These are phyloP conservation scores for Pomacea canaliculata DNA, from an alignment of 2,888 invertebrate species.

Conservation along the genomic window DNA sequence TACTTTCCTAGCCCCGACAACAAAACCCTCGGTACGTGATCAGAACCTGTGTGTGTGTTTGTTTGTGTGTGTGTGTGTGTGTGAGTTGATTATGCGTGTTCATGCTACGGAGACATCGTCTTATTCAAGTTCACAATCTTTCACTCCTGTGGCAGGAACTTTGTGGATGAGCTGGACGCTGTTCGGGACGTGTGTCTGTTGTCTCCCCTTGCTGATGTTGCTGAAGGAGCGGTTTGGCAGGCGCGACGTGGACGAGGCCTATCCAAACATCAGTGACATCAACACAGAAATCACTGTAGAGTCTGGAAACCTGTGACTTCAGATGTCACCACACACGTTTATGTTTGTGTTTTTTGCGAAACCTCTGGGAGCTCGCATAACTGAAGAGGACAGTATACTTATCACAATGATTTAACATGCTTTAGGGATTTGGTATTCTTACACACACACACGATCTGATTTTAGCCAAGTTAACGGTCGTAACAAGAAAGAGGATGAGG, in stretches of 20 bases:
- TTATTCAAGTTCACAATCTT: neutral
- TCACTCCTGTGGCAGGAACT: slow-evolving; percentile 40
- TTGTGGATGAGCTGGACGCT: slow-evolving; percentile 52
- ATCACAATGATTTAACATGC: too few relatives aligned
- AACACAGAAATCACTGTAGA: neutral
- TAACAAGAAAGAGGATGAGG: too few relatives aligned
- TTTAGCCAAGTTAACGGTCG: too few relatives aligned
- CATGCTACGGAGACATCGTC: too few relatives aligned
- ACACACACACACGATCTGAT: too few relatives aligned
- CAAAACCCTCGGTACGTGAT: too few relatives aligned
- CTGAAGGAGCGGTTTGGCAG: neutral
- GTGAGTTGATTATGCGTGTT: neutral
- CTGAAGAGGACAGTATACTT: too few relatives aligned
- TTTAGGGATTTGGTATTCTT: too few relatives aligned
- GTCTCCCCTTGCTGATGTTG: slow-evolving; percentile 42
- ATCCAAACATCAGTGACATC: neutral
- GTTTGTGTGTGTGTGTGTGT: neutral
- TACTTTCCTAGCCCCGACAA: neutral
- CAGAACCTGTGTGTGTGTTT: neutral
- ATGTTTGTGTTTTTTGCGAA: too few relatives aligned
- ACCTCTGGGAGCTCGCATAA: too few relatives aligned
- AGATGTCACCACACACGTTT: too few relatives aligned
- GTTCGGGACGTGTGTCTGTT: slow-evolving; percentile 42
- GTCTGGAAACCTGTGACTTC: too few relatives aligned
- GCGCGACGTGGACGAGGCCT: neutral